Evolutionary conservation across 2,888 invertebrate species (phyloP), one percentile per base, ranked within the genome.

Genomic region (Euplagia quadripunctaria): DNA sequence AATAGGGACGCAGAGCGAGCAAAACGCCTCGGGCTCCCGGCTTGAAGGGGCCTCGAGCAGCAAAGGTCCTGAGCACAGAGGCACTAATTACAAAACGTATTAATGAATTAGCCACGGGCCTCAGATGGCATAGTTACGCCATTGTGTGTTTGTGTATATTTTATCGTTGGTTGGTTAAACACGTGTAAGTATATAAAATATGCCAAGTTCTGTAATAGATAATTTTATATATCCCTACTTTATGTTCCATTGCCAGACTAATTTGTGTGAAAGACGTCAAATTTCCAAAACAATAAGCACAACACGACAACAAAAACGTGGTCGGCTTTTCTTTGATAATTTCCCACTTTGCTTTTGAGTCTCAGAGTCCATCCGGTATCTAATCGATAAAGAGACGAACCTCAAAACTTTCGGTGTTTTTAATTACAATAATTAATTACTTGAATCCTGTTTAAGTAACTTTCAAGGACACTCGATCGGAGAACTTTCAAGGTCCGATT

Each of bases 391-490:
- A 66, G 49, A 66, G 51, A 41, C 20, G 66, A 51, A 49, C 14
- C 49, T 65, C 65, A 49, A 65, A 66, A 66, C 66, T 66, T 51
- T 66, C 51, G 31, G 9, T 31, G 49, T 66, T 49, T 51, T 66
- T 51, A 51, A 66, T 66, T 66, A 66, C 66, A 66, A 66, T 66
- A 66, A 66, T 66, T 66, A 66, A 66, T 66, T 31, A 51, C 31
- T 66, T 66, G 31, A 66, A 66, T 17, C 49, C 31, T 16, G 66
- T 51, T 41, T 46, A 65, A 20, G 65, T 65, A 31, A 31, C 31
- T 31, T 31, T 31, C 31, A 31, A 31, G 31, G 31, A 31, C 31
- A 31, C 2, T 31, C 31, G 31, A 31, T 46, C 43, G 9, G 6
- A 46, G 9, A 51, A 66, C 66, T 66, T 66, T 49, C 51, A 31